Evolutionary conservation across 2,888 invertebrate genomes (phyloP).

Genomic region (Leptogaster cylindrica): DNA sequence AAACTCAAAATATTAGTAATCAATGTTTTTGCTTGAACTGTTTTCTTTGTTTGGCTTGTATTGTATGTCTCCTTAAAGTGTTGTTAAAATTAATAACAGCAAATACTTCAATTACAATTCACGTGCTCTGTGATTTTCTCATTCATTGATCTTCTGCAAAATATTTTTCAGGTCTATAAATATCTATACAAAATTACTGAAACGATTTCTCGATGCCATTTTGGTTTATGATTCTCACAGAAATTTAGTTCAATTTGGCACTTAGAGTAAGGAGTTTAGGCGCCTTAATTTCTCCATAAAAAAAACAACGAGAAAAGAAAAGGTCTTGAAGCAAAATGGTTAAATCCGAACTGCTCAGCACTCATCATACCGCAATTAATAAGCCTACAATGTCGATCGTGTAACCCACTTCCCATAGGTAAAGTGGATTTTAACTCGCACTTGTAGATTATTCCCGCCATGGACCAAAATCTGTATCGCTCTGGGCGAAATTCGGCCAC

Average conservation of each 20-base stretch:
- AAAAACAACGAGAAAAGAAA: conserved; percentile 6
- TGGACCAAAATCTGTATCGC: conserved; percentile 17
- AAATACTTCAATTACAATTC: too few relatives aligned
- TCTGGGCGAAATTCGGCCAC: conserved; percentile 30
- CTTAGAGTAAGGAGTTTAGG: neutral
- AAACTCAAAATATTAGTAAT: too few relatives aligned
- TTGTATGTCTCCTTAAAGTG: too few relatives aligned
- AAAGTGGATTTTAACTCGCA: conserved; percentile 19
- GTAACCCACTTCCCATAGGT: conserved; percentile 30
- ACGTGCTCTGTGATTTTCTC: too few relatives aligned
- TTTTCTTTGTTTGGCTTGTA: too few relatives aligned
- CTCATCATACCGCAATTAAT: conserved; percentile 7
- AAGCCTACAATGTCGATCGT: conserved; percentile 22
- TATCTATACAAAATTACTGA: too few relatives aligned
- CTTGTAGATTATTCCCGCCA: neutral
- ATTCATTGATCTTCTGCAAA: too few relatives aligned
- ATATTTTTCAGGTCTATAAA: too few relatives aligned
- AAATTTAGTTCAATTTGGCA: conserved; percentile 16
- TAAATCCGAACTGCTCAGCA: neutral
- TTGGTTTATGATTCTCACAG: conserved; percentile 18
- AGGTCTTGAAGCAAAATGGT: neutral
- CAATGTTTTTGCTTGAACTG: too few relatives aligned
- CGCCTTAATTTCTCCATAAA: neutral
- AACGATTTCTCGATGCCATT: too few relatives aligned
- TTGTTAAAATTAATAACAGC: too few relatives aligned